Conservation (phyloP, 2,888 invertebrate species). For the Keiferia lycopersicella region DNA sequence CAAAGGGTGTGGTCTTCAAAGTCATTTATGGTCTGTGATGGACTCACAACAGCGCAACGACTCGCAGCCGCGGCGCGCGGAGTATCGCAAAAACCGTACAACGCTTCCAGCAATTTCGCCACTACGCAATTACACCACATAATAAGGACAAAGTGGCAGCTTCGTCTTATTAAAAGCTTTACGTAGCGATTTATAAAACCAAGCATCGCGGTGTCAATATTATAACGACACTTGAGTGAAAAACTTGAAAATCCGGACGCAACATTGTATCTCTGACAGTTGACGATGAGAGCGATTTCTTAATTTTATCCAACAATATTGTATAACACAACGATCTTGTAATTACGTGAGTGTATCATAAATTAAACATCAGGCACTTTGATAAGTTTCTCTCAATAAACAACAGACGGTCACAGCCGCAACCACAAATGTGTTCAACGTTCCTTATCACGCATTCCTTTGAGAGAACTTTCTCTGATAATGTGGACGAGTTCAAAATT, state of each 20-base stretch:
- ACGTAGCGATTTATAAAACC: slow-evolving; percentile 24
- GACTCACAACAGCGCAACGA: slow-evolving; percentile 43
- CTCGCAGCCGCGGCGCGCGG: slow-evolving; percentile 45
- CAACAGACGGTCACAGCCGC: neutral
- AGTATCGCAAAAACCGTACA: slow-evolving; percentile 57
- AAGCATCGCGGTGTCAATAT: slow-evolving; percentile 18
- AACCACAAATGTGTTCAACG: slow-evolving; percentile 34
- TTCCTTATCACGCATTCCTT: slow-evolving; percentile 55
- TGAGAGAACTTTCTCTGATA: slow-evolving; percentile 72
- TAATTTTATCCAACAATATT: neutral
- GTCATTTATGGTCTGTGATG: neutral
- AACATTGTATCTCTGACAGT: slow-evolving; percentile 9
- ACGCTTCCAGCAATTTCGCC: slow-evolving; percentile 62
- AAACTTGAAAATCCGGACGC: slow-evolving; percentile 5
- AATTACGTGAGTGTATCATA: neutral
- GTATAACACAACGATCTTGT: neutral
- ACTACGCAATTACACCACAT: slow-evolving; percentile 55
- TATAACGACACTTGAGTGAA: slow-evolving; percentile 21
- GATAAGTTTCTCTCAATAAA: slow-evolving; percentile 13
- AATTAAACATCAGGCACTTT: neutral
- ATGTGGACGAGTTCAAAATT: slow-evolving; percentile 54
- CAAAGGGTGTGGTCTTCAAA: neutral
- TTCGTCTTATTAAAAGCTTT: slow-evolving; percentile 32
- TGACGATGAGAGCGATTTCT: neutral
- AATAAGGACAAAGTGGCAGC: slow-evolving; percentile 42